Evolutionary conservation across 2,113 vertebrate genomes (phyloP).

Genomic region (Xiphophorus hellerii): DNA sequence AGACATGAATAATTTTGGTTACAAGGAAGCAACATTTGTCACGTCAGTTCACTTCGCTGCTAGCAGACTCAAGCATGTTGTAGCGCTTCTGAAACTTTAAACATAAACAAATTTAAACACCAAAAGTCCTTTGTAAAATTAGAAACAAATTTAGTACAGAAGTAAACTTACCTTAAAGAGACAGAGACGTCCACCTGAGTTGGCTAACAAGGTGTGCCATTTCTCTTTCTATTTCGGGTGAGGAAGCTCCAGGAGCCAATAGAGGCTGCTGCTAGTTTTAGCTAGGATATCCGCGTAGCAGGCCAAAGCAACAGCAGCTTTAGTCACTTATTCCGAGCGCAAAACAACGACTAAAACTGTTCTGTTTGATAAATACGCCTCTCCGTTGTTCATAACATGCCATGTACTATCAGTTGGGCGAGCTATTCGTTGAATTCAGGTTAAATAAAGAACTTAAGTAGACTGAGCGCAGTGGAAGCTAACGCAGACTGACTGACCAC

Average conservation of each 20-base stretch:
- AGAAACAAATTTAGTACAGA: not conserved
- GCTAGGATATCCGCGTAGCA: conserved; percentile 44
- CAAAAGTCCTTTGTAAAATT: not conserved
- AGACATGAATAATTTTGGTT: not conserved
- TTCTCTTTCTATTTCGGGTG: not conserved
- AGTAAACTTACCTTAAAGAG: conserved; percentile 40
- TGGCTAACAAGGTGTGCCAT: conserved; percentile 39
- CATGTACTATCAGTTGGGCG: not conserved
- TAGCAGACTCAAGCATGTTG: not conserved
- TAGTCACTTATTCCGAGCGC: not conserved
- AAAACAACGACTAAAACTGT: not conserved
- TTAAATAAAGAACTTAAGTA: conserved; percentile 2
- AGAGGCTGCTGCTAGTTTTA: conserved; percentile 33
- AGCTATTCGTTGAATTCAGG: not conserved
- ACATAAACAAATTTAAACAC: conserved; percentile 27
- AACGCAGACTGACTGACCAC: conserved; percentile 14
- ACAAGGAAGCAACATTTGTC: not conserved
- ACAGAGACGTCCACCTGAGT: not conserved
- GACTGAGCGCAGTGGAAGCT: not conserved
- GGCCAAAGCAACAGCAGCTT: conserved; percentile 52
- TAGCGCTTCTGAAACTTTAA: conserved; percentile 23
- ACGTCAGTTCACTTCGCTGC: not conserved
- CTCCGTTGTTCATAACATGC: not conserved
- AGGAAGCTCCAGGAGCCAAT: conserved; percentile 35
- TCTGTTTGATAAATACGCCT: not conserved